These are phyloP conservation scores for Odontophorus gujanensis DNA, from an alignment of 2,113 vertebrate genomes.

Conservation along the genomic window DNA sequence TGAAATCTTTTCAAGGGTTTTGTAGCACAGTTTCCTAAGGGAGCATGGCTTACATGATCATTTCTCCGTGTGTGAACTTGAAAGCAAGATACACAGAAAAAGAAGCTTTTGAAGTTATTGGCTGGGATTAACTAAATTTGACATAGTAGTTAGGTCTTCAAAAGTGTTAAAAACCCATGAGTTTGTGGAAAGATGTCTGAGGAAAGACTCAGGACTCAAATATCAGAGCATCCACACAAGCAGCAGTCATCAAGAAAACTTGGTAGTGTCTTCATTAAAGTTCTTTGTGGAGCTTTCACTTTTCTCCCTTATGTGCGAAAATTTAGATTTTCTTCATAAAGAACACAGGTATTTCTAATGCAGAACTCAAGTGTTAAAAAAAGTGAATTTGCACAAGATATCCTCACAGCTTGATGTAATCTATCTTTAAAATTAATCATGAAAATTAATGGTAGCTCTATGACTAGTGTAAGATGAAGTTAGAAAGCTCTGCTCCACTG, in stretches of 20 bases:
- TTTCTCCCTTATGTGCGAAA: neutral
- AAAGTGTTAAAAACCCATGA: neutral
- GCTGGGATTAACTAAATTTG: neutral
- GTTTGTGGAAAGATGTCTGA: neutral
- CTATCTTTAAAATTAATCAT: neutral
- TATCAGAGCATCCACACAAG: neutral
- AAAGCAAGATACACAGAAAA: neutral
- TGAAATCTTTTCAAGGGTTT: neutral
- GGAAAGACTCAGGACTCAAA: neutral
- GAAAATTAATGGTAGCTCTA: fast-evolving
- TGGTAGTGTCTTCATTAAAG: neutral
- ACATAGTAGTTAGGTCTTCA: neutral
- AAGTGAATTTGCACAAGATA: neutral
- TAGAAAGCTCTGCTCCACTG: neutral
- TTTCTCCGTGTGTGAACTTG: neutral
- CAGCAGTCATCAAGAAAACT: neutral
- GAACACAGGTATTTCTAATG: neutral
- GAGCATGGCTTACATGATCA: neutral
- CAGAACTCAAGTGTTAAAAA: neutral
- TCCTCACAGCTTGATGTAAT: neutral
- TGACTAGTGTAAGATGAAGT: neutral
- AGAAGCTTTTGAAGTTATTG: neutral
- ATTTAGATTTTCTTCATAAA: neutral
- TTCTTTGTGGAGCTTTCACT: neutral
- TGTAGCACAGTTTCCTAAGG: neutral